These are phyloP conservation scores for Saxicola maurus DNA, from an alignment of 2,797 vertebrate species.

Conservation along the genomic window DNA sequence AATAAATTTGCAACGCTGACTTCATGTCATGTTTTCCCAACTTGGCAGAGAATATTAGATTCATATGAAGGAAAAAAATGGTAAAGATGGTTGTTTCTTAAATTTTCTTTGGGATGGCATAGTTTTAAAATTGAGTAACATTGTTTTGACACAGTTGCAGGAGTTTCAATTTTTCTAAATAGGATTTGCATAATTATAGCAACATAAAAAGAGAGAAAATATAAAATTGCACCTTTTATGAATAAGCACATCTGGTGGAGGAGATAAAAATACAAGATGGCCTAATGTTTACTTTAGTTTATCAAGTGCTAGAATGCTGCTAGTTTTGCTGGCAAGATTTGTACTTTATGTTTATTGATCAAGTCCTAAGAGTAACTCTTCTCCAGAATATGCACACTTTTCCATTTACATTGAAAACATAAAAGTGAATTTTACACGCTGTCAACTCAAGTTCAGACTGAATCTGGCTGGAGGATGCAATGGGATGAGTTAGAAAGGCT, in stretches of 20 bases:
- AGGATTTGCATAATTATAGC: background rate
- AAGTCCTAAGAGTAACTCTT: background rate
- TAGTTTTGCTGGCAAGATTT: background rate
- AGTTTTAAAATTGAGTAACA: background rate
- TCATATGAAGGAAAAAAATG: background rate
- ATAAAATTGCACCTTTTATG: background rate
- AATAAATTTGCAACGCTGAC: background rate
- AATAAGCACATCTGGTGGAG: background rate
- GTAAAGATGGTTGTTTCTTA: background rate
- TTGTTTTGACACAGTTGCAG: background rate
- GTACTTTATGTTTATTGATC: background rate
- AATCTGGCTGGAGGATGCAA: background rate
- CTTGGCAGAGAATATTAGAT: background rate
- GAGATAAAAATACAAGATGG: background rate
- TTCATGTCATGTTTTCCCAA: background rate
- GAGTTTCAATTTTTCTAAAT: background rate
- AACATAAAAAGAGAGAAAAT: background rate
- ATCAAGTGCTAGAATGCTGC: background rate
- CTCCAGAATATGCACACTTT: fast-evolving
- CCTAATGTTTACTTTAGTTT: background rate
- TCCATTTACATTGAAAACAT: background rate
- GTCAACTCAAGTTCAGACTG: background rate
- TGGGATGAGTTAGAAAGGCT: background rate
- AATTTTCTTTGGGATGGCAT: background rate
- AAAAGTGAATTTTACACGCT: background rate